Conservation (phyloP, 64 coral and sea anemone species). For the Trachythela sp. region DNA sequence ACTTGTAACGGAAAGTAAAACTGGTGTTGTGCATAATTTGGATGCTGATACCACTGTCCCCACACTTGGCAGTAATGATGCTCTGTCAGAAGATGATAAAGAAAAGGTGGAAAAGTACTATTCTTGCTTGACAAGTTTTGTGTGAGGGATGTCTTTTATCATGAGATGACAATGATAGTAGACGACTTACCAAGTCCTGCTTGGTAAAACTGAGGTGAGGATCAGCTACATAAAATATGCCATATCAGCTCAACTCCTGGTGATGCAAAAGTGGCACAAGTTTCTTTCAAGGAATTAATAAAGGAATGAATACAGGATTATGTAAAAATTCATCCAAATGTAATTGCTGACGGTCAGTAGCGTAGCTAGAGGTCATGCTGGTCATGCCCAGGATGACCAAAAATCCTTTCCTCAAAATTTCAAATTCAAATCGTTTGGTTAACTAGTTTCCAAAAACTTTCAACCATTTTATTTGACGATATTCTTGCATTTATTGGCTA, state of each 20-base stretch:
- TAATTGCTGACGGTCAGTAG: not conserved
- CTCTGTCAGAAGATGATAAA: not conserved
- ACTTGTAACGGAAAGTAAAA: conserved; percentile 17
- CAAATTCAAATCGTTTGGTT: too few relatives aligned
- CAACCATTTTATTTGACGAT: too few relatives aligned
- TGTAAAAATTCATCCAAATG: not conserved
- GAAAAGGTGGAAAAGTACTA: not conserved
- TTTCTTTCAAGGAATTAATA: not conserved
- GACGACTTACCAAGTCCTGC: conserved; percentile 10
- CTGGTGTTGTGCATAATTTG: conserved; percentile 24
- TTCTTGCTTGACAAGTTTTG: conserved; percentile 9
- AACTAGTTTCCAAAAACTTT: too few relatives aligned
- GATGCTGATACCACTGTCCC: not conserved
- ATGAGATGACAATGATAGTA: not conserved
- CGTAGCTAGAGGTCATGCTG: too few relatives aligned
- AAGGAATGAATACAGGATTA: conserved; percentile 16
- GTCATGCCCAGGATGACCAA: too few relatives aligned
- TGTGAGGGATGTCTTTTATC: conserved; percentile 13
- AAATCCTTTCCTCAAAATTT: too few relatives aligned
- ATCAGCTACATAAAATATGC: conserved; percentile 9
- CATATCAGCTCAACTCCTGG: conserved; percentile 12
- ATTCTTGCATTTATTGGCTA: too few relatives aligned
- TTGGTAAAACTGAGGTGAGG: not conserved
- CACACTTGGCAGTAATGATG: not conserved
- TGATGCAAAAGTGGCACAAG: not conserved